Evolutionary conservation across 2,113 vertebrate genomes (phyloP), one percentile per base, ranked within the genome.

Genomic region (Hippolais icterina): DNA sequence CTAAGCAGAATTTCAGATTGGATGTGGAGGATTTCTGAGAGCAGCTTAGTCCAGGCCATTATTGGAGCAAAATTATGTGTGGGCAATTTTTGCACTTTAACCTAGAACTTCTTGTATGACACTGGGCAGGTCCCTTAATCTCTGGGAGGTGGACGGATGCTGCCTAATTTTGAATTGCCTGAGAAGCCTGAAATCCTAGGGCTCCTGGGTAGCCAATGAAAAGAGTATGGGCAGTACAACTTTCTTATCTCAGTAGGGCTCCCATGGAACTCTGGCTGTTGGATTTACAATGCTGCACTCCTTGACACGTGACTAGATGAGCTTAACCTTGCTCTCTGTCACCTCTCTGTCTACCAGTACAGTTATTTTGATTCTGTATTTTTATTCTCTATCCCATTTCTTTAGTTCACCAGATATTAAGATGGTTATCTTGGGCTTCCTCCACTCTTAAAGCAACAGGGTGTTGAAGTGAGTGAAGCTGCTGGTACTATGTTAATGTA

Each of bases 291-390:
- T 3, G 3, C 22, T 76, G 24, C 29, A 27, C 27, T 39, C 83
- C 10, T 39, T 11, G 9, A 68, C 5, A 14, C 5, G 0, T 0
- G 5, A 6, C 12, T 57, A 37, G 17, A 41, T 46, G 50, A 46
- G 3, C 24, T 57, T 31, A 42, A 31, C 50, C 7, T 64, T 75
- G 28, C 35, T 23, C 15, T 81, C 20, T 64, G 31, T 44, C 68
- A 35, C 3, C 81, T 76, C 19, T 21, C 35, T 80, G 27, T 25
- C 37, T 56, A 47, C 25, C 50, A 42, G 12, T 33, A 42, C 4
- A 47, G 27, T 11, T 59, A n/a, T 41, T 91, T 82, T 56, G 42
- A 52, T 41, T 78, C 23, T 46, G 6, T 18, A 8, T 57, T 82
- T 87, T 82, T 61, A 61, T 31, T 50, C 23, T 68, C 29, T 61